Base-by-base conservation (phyloP, 2,888 invertebrate genomes). In the Apodemia zela region DNA sequence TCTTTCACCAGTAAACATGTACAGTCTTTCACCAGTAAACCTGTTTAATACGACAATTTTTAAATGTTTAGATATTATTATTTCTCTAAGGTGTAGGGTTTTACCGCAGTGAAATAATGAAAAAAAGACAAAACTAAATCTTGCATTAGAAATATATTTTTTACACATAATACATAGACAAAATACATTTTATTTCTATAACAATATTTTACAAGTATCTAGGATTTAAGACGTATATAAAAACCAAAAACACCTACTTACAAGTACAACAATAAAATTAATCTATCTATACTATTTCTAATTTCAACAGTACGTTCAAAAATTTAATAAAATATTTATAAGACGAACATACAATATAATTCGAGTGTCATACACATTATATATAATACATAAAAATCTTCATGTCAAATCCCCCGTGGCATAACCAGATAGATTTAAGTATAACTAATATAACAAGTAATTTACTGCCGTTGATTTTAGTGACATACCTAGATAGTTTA, bases 71-170 rank as follows among this genome's bases (percentile, higher is more conserved):
- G n/a, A n/a, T n/a, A n/a, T 45, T 21, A 21, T 21, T 21, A 21
- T 21, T 45, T 47, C 13, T 15, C 7, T 13, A 2, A 38, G 38
- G 38, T 38, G 38, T 10, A 33, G 3, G 13, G 0, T 35, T 38
- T 38, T 38, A 13, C 13, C 38, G 13, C 3, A 13, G 38, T 1
- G 3, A 3, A 1, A 51, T 51, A n/a, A 1, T 2, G n/a, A 51
- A 17, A 49, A 17, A 49, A 51, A 21, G 21, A 21, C 18, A 51
- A 21, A 51, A 51, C 51, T 51, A 51, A 51, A 51, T 18, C 51
- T 51, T 51, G 51, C 51, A 51, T 51, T 51, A 51, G 51, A 51
- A 51, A 51, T 51, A 51, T 51, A 51, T 51, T 51, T 47, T 47
- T 51, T 51, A 51, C 51, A 51, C 51, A 51, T 51, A 51, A 51